These are phyloP conservation scores for Papilio dardanus DNA, from an alignment of 1,140 invertebrate species.

Conservation along the genomic window DNA sequence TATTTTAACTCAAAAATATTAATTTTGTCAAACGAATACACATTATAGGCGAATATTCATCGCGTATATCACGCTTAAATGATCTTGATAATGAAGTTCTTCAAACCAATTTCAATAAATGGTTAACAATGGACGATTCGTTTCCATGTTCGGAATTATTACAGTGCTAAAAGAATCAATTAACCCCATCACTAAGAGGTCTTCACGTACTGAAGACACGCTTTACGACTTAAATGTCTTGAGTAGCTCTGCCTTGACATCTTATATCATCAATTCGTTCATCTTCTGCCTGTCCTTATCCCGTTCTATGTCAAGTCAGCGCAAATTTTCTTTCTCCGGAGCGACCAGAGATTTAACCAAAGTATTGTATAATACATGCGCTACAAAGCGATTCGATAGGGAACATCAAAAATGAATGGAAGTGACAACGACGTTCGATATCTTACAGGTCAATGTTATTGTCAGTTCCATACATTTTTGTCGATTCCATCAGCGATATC, in stretches of 20 bases:
- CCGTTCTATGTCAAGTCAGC: neutral
- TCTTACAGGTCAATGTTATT: no score
- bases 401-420: no score
- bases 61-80: neutral
- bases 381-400: no score
- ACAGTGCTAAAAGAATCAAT: neutral
- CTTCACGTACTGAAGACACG: slow-evolving; percentile 10
- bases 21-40: neutral
- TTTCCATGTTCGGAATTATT: neutral
- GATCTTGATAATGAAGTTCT: slow-evolving; percentile 6
- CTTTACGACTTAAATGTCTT: neutral
- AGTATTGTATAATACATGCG: no score
- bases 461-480: no score
- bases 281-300: neutral
- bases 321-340: neutral
- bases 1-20: neutral
- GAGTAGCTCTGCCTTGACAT: neutral
- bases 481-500: no score
- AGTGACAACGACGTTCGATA: no score
- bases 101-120: slow-evolving; percentile 17
- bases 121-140: slow-evolving; percentile 11
- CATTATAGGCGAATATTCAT: neutral
- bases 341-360: no score
- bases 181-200: neutral
- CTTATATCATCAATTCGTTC: neutral